A percentile compares a stretch with the other conserved stretches of the same genome.
Evolutionary conservation across 2,888 invertebrate species (phyloP).

Genomic region (Cataglyphis livida): DNA sequence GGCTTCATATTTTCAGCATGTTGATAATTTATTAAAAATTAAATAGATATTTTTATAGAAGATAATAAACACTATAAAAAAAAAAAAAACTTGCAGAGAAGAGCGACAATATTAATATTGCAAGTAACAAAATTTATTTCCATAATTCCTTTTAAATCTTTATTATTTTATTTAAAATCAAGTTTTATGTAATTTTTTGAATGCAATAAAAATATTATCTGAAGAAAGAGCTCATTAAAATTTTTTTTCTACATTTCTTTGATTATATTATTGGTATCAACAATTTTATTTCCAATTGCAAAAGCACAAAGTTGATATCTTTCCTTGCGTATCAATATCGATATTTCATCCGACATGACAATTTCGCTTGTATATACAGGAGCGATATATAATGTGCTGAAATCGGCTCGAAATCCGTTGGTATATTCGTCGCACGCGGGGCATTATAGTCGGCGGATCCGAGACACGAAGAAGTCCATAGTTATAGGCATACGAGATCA

Average conservation of each 20-base stretch:
- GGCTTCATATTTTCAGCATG: neutral
- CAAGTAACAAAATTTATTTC: neutral
- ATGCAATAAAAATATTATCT: neutral
- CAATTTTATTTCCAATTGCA: conserved; percentile 4
- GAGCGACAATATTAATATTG: neutral
- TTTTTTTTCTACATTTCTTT: neutral
- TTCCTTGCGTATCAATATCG: neutral
- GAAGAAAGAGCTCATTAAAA: neutral
- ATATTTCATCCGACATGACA: neutral
- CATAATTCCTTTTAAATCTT: neutral
- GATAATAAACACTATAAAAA: neutral
- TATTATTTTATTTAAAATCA: neutral
- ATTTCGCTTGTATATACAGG: conserved; percentile 27
- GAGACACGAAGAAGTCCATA: conserved; percentile 70
- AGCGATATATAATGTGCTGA: conserved; percentile 58
- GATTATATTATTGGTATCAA: neutral
- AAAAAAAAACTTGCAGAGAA: neutral
- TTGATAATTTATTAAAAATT: conserved; percentile 9
- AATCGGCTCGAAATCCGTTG: conserved; percentile 57
- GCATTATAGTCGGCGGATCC: conserved; percentile 54
- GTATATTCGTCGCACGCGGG: conserved; percentile 46
- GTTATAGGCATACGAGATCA: conserved; percentile 76
- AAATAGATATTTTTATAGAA: neutral
- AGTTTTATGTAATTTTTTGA: neutral
- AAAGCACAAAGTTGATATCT: neutral